phyloP scores from a whole-genome alignment of 2,113 vertebrate genomes.

The Myotis lucifugus region DNA sequence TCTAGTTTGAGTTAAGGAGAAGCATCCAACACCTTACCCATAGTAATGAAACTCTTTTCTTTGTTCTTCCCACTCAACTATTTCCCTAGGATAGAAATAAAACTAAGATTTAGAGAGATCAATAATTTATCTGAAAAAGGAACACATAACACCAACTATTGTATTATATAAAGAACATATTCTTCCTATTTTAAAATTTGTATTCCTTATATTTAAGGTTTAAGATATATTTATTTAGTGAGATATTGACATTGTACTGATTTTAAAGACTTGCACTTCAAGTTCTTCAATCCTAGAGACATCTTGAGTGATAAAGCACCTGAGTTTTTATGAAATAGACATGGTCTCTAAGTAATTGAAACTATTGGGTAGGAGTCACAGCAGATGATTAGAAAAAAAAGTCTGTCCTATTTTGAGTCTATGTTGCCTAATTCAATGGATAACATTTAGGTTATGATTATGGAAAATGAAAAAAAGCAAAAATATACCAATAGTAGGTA shows the following conservation, averaged over 20 bases:
- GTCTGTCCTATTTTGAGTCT: background rate
- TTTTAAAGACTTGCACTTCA: background rate
- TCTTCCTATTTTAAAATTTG: background rate
- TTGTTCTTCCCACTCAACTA: background rate
- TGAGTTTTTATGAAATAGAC: background rate
- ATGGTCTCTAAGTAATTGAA: background rate
- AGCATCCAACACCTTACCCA: background rate
- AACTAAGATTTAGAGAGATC: background rate
- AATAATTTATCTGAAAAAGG: background rate
- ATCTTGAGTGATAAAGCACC: background rate
- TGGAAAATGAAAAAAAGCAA: background rate
- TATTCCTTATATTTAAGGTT: background rate
- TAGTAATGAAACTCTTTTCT: background rate
- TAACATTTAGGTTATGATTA: background rate
- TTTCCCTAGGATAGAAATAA: background rate
- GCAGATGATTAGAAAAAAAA: background rate
- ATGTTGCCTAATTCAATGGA: background rate
- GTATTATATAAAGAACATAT: background rate
- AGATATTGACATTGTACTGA: background rate
- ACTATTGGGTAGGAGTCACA: background rate
- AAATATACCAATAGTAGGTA: background rate
- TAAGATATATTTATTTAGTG: background rate
- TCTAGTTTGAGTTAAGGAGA: background rate
- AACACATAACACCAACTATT: background rate
- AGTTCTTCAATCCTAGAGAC: background rate